Evolutionary conservation across 2,797 vertebrate genomes (phyloP).

Genomic region (Parauchenoglanis ngamensis): DNA sequence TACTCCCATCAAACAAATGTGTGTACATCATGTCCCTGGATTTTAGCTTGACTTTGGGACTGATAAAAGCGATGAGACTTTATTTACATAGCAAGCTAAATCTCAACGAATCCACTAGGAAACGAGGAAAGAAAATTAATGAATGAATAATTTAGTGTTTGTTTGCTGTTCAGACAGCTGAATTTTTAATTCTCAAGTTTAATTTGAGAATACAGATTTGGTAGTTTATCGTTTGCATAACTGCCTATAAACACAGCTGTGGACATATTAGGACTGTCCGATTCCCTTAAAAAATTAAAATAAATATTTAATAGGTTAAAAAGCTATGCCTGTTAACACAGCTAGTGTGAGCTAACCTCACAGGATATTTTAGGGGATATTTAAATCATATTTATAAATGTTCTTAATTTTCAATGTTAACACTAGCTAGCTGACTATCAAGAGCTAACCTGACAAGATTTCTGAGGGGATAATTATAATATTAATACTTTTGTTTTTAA

Average conservation of each 20-base stretch:
- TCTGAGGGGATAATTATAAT: background rate
- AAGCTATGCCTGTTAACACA: background rate
- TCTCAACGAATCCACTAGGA: background rate
- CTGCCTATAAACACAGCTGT: background rate
- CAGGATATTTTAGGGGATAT: background rate
- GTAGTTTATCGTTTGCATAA: background rate
- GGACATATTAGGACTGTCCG: background rate
- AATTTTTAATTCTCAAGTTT: background rate
- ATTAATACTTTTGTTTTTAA: background rate
- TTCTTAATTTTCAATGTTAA: background rate
- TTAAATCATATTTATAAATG: background rate
- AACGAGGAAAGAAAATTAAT: background rate
- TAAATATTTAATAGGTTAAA: background rate
- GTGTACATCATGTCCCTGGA: background rate
- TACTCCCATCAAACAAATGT: background rate
- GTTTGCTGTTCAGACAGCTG: background rate
- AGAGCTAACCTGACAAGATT: background rate
- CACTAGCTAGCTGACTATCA: background rate
- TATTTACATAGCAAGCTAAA: background rate
- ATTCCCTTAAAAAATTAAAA: too few relatives aligned
- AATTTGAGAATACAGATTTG: background rate
- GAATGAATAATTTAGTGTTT: background rate
- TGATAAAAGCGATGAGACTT: background rate
- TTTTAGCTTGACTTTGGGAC: background rate
- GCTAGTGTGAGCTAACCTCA: background rate